Conservation (phyloP, 2,888 invertebrate genomes). For the Plebejus argus region DNA sequence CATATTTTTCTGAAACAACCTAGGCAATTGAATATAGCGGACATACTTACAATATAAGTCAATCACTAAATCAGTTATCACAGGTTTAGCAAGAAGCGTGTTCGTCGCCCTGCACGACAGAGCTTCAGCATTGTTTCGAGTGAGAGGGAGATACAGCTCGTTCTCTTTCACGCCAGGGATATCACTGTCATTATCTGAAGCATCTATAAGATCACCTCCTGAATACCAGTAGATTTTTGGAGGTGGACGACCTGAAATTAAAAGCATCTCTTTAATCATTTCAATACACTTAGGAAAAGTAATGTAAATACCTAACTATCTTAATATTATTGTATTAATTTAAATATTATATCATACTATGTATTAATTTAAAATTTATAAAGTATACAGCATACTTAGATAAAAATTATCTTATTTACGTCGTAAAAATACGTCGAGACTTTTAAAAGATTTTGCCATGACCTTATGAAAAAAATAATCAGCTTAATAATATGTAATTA, state of each 20-base stretch:
- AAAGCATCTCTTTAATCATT: neutral
- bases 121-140: conserved; percentile 84
- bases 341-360: no score
- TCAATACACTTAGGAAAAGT: no score
- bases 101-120: conserved; percentile 89
- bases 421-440: no score
- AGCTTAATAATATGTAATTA: no score
- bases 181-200: conserved; percentile 84
- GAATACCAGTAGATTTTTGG: conserved; percentile 90
- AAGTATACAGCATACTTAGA: no score
- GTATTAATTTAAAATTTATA: no score
- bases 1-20: no score
- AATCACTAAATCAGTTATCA: conserved; percentile 84
- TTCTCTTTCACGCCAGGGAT: conserved; percentile 85
- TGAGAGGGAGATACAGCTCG: conserved; percentile 84
- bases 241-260: conserved; percentile 83
- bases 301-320: no score
- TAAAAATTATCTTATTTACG: neutral
- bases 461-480: no score
- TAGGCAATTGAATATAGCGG: neutral
- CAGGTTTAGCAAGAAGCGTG: conserved; percentile 85
- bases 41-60: conserved; percentile 86
- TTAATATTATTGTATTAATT: no score
- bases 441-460: neutral
- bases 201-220: conserved; percentile 86